These are phyloP conservation scores for Brienomyrus brachyistius DNA, from an alignment of 2,113 vertebrate genomes.

Conservation along the genomic window DNA sequence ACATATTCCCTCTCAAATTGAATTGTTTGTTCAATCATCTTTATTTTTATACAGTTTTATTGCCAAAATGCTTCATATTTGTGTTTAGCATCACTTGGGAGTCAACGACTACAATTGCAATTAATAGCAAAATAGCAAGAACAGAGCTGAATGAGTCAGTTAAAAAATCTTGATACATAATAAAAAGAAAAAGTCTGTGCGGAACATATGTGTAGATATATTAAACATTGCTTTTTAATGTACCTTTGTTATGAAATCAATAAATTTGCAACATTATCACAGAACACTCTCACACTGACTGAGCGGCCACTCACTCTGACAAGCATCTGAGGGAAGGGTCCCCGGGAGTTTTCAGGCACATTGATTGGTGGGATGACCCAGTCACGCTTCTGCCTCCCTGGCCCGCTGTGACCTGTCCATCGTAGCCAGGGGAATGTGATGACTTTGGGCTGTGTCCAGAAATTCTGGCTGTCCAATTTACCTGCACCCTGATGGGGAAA, in stretches of 20 bases:
- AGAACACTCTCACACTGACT: not conserved
- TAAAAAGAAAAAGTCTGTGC: too few species aligned
- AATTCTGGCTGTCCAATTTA: not conserved
- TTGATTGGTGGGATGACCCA: constrained; percentile 99
- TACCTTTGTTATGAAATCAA: too few species aligned
- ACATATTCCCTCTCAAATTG: not conserved
- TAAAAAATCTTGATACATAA: too few species aligned
- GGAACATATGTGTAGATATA: too few species aligned
- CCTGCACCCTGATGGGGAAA: not conserved
- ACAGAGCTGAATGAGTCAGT: too few species aligned
- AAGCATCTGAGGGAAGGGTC: constrained; percentile 93
- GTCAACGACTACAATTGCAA: not conserved
- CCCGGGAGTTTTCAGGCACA: constrained; percentile 89
- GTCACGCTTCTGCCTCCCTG: constrained; percentile 89
- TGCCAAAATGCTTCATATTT: not conserved
- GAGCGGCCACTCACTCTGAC: constrained; percentile 76
- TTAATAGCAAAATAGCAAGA: too few species aligned
- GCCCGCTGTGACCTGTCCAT: constrained; percentile 61
- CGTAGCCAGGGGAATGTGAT: constrained; percentile 69
- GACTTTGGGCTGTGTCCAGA: constrained; percentile 55
- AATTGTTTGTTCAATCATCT: constrained; percentile 8
- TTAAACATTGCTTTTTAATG: too few species aligned
- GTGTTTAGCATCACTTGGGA: not conserved
- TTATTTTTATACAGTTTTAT: not conserved
- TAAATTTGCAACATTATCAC: too few species aligned